These are phyloP conservation scores for Sepiola atlantica DNA, from an alignment of 2,888 invertebrate genomes.

Conservation along the genomic window DNA sequence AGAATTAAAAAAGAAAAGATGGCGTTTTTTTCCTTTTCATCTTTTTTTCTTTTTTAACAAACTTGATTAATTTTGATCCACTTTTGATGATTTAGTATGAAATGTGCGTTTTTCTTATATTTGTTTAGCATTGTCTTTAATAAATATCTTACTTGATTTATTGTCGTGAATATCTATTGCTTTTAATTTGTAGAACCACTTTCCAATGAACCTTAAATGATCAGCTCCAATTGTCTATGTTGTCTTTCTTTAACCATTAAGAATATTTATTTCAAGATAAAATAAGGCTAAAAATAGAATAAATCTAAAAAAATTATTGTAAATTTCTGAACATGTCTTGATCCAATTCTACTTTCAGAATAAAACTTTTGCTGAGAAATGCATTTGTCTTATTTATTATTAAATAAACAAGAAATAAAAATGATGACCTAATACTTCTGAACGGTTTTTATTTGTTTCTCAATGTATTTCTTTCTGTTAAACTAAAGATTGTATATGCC, in stretches of 20 bases:
- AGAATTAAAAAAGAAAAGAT: not conserved
- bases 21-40: too few relatives aligned
- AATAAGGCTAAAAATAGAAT: not conserved
- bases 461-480: not conserved
- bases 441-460: not conserved
- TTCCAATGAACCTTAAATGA: not conserved
- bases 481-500: not conserved
- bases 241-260: not conserved
- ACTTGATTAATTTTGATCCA: constrained; percentile 3
- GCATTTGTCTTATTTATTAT: not conserved
- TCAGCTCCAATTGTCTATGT: not conserved
- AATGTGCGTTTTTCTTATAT: not conserved
- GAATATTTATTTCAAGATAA: constrained; percentile 5
- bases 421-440: too few relatives aligned
- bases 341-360: not conserved
- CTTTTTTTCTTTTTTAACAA: not conserved
- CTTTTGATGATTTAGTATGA: not conserved
- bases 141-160: not conserved
- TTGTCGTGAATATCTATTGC: constrained; percentile 1
- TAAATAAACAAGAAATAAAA: too few relatives aligned
- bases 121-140: not conserved
- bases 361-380: not conserved
- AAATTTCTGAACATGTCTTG: not conserved
- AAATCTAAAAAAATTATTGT: not conserved
- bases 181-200: constrained; percentile 11